Evolutionary conservation across 2,797 vertebrate genomes (phyloP).

Genomic region (Trachops cirrhosus): DNA sequence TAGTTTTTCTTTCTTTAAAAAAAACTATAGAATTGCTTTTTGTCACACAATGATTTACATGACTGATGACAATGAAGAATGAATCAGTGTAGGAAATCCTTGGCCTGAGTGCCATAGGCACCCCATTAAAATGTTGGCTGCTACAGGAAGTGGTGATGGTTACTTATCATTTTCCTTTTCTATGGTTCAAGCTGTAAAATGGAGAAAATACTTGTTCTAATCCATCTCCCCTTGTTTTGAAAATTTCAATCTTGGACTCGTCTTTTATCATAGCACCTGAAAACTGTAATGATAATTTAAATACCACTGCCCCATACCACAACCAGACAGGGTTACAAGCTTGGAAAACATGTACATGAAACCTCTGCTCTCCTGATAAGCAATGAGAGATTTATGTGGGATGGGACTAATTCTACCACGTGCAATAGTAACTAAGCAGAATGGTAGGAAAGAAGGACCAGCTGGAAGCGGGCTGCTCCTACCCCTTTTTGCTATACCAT

Average conservation of each 20-base stretch:
- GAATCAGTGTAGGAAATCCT: accelerated
- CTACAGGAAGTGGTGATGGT: background rate
- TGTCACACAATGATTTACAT: background rate
- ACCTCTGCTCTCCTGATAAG: background rate
- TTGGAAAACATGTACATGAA: background rate
- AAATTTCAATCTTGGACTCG: background rate
- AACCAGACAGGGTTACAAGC: too few species aligned
- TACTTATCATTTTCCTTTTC: background rate
- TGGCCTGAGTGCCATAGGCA: background rate
- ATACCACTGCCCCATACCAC: background rate
- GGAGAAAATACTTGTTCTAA: background rate
- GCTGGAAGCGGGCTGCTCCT: too few species aligned
- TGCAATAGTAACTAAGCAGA: background rate
- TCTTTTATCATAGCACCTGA: background rate
- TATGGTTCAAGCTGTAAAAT: background rate
- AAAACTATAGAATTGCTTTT: background rate
- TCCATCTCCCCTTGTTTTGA: background rate
- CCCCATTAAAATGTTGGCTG: background rate
- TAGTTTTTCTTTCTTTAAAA: background rate
- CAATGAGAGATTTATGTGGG: background rate
- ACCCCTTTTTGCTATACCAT: background rate
- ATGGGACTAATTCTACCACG: background rate
- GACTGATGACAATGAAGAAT: background rate
- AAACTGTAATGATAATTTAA: background rate
- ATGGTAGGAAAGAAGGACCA: background rate